A percentile compares a stretch with the other conserved stretches of the same genome.
phyloP scores from a whole-genome alignment of 2,888 invertebrate species.

The Halictus quadricinctus region DNA sequence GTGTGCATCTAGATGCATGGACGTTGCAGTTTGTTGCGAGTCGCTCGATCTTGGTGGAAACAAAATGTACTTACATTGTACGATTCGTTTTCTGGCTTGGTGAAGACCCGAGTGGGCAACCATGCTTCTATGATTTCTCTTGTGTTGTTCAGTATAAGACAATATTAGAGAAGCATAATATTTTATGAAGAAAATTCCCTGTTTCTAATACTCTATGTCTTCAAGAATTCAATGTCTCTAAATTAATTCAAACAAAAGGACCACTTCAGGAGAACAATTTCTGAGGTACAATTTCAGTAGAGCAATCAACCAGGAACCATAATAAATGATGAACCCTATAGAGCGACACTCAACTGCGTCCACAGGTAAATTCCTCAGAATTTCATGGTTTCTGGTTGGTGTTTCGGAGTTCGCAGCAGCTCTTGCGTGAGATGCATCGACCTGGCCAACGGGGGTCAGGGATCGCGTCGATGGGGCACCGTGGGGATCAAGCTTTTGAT shows the following conservation, averaged over 20 bases:
- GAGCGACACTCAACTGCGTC: background rate
- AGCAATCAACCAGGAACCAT: background rate
- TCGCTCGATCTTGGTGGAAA: background rate
- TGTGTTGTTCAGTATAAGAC: background rate
- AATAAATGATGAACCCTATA: background rate
- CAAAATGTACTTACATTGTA: background rate
- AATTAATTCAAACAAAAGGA: background rate
- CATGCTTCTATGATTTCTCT: background rate
- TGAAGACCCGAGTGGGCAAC: background rate
- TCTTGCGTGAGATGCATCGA: constrained; percentile 64
- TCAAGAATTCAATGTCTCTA: background rate
- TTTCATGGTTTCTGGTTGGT: background rate
- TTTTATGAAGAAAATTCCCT: no score
- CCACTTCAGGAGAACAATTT: background rate
- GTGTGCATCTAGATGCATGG: background rate
- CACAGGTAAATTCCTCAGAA: background rate
- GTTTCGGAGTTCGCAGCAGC: constrained; percentile 26
- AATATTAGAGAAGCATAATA: no score
- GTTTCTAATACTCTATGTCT: background rate
- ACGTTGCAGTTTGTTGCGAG: background rate
- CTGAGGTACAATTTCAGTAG: background rate
- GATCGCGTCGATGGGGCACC: constrained; percentile 61
- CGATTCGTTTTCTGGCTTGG: background rate
- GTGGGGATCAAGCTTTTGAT: constrained; percentile 62
- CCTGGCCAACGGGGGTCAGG: constrained; percentile 60